Conservation (phyloP, 2,888 invertebrate genomes). For the Aspidiotus rigidus region DNA sequence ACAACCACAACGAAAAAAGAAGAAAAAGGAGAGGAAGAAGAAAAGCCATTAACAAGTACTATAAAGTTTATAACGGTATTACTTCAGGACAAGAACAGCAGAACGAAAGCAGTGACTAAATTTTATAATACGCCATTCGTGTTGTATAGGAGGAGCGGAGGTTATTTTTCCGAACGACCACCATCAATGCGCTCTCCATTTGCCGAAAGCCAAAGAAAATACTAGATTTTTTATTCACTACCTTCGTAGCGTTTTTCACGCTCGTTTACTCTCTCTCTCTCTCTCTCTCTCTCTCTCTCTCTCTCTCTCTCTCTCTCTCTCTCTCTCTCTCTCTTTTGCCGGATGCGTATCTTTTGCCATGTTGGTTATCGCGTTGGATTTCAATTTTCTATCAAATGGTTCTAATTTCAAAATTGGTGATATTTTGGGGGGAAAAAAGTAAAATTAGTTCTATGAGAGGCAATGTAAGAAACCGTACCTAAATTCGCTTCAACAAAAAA, state of each 20-base stretch:
- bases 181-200: not conserved
- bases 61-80: not conserved
- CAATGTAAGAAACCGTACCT: too few relatives aligned
- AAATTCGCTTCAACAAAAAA: too few relatives aligned
- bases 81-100: not conserved
- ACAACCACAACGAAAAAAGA: not conserved
- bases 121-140: not conserved
- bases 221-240: conserved; percentile 1
- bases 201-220: not conserved
- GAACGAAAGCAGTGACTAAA: not conserved
- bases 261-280: not conserved
- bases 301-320: not conserved
- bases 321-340: not conserved
- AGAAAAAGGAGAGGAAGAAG: not conserved
- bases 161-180: not conserved
- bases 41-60: not conserved
- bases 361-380: too few relatives aligned
- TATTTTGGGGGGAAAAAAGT: too few relatives aligned
- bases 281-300: not conserved
- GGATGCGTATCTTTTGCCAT: not conserved
- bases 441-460: too few relatives aligned
- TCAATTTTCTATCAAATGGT: too few relatives aligned
- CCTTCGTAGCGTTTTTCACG: not conserved
- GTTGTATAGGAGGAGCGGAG: not conserved
- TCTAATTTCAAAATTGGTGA: too few relatives aligned